Conservation (phyloP, 2,888 invertebrate species). For the Caenorhabditis sinica region DNA sequence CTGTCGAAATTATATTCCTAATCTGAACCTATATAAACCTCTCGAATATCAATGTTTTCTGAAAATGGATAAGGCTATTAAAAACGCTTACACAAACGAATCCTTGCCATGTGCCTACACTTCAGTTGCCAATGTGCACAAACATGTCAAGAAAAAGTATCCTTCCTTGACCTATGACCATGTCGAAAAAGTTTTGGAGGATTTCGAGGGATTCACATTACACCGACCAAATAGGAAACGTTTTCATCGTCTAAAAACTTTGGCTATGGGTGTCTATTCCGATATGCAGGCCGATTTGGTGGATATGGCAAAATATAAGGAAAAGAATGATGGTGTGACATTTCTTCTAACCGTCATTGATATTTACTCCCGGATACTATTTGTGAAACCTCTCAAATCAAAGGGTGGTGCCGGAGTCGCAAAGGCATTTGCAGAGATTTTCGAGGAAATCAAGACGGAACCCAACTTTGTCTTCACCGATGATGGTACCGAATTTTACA, state of each 20-base stretch:
- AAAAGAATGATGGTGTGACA: background rate
- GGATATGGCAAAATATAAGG: background rate
- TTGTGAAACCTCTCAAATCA: conserved; percentile 3
- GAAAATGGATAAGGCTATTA: no score
- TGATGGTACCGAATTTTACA: conserved; percentile 16
- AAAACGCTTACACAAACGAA: background rate
- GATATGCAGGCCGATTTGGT: conserved; percentile 6
- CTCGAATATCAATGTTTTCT: no score
- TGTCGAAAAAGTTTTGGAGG: background rate
- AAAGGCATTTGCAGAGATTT: background rate
- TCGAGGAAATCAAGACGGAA: background rate
- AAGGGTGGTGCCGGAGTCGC: background rate
- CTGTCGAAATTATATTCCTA: no score
- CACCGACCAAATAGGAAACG: background rate
- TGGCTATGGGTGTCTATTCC: background rate
- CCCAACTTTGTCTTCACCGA: background rate
- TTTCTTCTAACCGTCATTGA: conserved; percentile 12
- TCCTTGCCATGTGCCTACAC: conserved; percentile 12
- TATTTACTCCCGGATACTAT: conserved; percentile 1
- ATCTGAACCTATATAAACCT: no score
- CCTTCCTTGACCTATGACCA: background rate
- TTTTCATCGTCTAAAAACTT: background rate
- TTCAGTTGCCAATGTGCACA: conserved; percentile 8
- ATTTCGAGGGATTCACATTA: background rate
- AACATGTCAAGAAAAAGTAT: background rate